Percentiles rank a stretch among this genome's conserved stretches.
phyloP scores from a whole-genome alignment of 1,140 invertebrate species.

The Drosophila micromelanica region DNA sequence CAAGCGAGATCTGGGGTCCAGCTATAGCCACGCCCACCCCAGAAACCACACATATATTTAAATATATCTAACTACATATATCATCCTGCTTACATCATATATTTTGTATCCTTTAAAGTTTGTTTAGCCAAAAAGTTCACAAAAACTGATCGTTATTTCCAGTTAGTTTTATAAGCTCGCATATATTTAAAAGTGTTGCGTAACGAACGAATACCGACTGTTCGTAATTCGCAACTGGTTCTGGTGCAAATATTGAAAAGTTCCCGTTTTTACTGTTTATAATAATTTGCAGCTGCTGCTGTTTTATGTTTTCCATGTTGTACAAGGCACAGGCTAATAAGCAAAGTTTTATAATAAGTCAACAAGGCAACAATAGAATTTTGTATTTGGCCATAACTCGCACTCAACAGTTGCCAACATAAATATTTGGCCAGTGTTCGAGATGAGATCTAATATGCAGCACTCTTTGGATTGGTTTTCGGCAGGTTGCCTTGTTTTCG shows the following conservation, averaged over 20 bases:
- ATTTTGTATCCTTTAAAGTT: conserved; percentile 12
- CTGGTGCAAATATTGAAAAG: too few relatives aligned
- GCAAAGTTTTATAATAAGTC: conserved; percentile 33
- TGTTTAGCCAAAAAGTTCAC: neutral
- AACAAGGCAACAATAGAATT: conserved; percentile 6
- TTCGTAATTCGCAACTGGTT: neutral
- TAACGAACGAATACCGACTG: neutral
- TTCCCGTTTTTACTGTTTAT: too few relatives aligned
- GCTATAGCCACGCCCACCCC: neutral
- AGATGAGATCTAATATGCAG: neutral
- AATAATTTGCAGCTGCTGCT: neutral
- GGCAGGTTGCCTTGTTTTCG: conserved; percentile 27
- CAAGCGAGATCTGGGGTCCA: conserved; percentile 42
- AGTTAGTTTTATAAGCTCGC: neutral
- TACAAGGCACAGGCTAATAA: conserved; percentile 11
- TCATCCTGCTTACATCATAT: conserved; percentile 27
- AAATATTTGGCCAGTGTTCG: conserved; percentile 28
- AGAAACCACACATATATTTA: conserved; percentile 13
- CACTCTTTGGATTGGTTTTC: neutral
- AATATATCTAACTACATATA: conserved; percentile 9
- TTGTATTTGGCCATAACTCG: conserved; percentile 15
- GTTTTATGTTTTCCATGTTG: neutral
- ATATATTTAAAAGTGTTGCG: conserved; percentile 8
- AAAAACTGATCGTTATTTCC: neutral
- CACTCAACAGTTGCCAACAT: conserved; percentile 17